A percentile compares a stretch with the other conserved stretches of the same genome.
Evolutionary conservation across 2,113 vertebrate genomes (phyloP).

Genomic region (Orycteropus afer): DNA sequence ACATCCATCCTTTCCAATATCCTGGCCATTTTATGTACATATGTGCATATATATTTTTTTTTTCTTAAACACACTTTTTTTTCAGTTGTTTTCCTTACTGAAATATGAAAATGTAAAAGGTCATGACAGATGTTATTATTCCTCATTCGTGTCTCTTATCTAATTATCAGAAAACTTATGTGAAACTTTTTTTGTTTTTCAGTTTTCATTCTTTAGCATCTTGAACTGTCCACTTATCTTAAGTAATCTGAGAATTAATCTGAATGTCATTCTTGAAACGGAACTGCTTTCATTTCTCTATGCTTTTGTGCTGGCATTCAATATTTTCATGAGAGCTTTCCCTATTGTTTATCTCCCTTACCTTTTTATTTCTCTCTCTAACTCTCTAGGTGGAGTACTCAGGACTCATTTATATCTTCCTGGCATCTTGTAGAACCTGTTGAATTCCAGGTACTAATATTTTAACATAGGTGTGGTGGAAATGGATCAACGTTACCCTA

Average conservation of each 20-base stretch:
- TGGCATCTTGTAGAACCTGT: conserved; percentile 39
- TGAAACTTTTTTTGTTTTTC: background rate
- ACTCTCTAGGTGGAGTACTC: background rate
- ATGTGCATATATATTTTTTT: background rate
- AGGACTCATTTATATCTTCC: background rate
- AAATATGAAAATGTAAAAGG: background rate
- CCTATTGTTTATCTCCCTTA: background rate
- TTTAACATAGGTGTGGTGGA: background rate
- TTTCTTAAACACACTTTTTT: background rate
- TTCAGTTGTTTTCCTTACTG: background rate
- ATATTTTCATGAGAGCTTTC: background rate
- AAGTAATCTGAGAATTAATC: background rate
- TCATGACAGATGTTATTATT: background rate
- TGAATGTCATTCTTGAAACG: background rate
- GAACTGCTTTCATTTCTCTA: background rate
- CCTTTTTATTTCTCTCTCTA: background rate
- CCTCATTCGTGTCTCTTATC: background rate
- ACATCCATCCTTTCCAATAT: background rate
- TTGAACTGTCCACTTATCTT: background rate
- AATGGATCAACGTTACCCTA: background rate
- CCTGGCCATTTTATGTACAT: background rate
- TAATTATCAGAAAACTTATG: background rate
- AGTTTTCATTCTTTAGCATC: background rate
- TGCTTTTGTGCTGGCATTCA: background rate
- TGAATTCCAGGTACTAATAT: background rate